Evolutionary conservation across 2,888 invertebrate species (phyloP).

Genomic region (Eristalis intricaria): DNA sequence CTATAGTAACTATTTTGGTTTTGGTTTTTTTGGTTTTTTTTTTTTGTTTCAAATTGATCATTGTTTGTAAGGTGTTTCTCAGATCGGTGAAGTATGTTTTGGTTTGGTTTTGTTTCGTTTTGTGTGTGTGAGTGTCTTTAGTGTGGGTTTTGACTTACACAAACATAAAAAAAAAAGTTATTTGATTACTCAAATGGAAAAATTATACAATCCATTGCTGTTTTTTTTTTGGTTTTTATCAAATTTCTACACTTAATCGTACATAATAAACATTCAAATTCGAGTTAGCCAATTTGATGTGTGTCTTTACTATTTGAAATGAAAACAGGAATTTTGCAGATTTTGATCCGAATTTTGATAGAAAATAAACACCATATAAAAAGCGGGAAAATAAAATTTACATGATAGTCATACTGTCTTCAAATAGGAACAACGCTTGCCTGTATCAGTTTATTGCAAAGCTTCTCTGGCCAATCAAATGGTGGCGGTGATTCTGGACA

Average conservation of each 20-base stretch:
- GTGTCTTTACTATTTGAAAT: slow-evolving; percentile 21
- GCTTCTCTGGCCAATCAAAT: slow-evolving; percentile 94
- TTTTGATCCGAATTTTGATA: slow-evolving; percentile 22
- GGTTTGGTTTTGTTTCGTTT: not conserved
- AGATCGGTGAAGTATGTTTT: slow-evolving; percentile 1
- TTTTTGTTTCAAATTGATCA: not conserved
- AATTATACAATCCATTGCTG: slow-evolving; percentile 22
- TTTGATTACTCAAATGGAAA: slow-evolving; percentile 12
- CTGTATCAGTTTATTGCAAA: slow-evolving; percentile 97
- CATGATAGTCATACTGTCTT: slow-evolving; percentile 48
- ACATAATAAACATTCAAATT: slow-evolving; percentile 48
- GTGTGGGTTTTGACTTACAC: slow-evolving; percentile 24
- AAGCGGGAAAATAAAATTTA: slow-evolving; percentile 32
- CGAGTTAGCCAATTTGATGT: slow-evolving; percentile 36
- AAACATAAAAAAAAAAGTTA: slow-evolving; percentile 22
- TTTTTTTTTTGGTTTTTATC: not conserved
- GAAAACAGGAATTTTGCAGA: slow-evolving; percentile 2
- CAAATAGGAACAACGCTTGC: slow-evolving; percentile 83
- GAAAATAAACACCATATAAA: slow-evolving; percentile 48
- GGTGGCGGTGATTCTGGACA: slow-evolving; percentile 98
- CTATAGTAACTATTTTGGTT: slow-evolving; percentile 26
- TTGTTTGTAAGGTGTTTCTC: not conserved
- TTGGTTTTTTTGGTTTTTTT: slow-evolving; percentile 18
- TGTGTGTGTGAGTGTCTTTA: not conserved
- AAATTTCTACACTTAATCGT: slow-evolving; percentile 33